These are phyloP conservation scores for Calcarius ornatus DNA, from an alignment of 2,113 vertebrate species.

Conservation along the genomic window DNA sequence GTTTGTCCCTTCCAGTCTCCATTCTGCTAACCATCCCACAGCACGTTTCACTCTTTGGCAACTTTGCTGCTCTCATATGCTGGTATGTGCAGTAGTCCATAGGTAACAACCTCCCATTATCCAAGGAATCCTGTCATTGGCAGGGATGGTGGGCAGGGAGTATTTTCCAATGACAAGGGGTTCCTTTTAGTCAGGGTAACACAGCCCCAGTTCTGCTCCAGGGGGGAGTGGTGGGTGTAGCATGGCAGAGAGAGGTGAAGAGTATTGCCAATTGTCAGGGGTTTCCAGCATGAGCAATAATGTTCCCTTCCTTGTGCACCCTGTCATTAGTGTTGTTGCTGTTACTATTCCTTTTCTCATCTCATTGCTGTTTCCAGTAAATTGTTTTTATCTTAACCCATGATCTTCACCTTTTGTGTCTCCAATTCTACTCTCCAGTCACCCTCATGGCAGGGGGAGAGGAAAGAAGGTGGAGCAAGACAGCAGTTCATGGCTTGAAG, in stretches of 20 bases:
- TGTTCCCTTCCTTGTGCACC: not conserved
- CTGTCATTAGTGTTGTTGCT: not conserved
- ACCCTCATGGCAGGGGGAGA: accelerated
- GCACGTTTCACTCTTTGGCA: not conserved
- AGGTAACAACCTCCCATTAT: not conserved
- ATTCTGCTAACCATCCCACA: not conserved
- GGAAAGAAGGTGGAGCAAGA: not conserved
- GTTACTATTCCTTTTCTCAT: not conserved
- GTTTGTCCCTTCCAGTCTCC: not conserved
- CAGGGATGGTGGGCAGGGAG: not conserved
- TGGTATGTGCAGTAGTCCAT: not conserved
- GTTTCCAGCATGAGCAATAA: not conserved
- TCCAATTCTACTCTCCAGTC: not conserved
- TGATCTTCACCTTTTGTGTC: not conserved
- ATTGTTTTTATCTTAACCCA: not conserved
- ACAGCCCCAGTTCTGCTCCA: accelerated
- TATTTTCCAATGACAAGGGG: not conserved
- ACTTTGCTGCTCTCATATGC: not conserved
- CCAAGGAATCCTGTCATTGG: not conserved
- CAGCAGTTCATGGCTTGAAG: accelerated
- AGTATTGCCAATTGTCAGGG: accelerated
- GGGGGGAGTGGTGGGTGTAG: not conserved
- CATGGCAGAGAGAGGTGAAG: not conserved
- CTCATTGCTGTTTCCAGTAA: not conserved
- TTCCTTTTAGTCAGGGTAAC: not conserved